A percentile compares a stretch with the other conserved stretches of the same genome.
These are phyloP conservation scores for Habropoda laboriosa DNA, from an alignment of 1,140 invertebrate species.

Conservation along the genomic window DNA sequence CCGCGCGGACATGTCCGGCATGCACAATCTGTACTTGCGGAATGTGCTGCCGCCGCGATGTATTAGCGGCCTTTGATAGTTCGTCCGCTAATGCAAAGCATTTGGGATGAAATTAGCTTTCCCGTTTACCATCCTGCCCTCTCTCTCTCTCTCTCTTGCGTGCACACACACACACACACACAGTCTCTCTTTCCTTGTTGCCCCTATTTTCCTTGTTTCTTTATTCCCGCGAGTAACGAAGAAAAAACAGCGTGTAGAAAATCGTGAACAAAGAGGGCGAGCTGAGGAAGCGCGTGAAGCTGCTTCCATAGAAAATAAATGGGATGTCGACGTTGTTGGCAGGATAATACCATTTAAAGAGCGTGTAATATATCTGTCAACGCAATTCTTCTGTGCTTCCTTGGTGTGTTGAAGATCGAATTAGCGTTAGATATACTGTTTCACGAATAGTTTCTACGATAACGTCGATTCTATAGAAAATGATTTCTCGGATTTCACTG, in stretches of 20 bases:
- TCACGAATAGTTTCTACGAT: too few relatives aligned
- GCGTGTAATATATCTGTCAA: too few relatives aligned
- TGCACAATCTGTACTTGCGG: constrained; percentile 58
- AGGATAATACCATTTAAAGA: not conserved
- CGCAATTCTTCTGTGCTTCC: too few relatives aligned
- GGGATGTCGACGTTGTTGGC: not conserved
- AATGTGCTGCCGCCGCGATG: constrained; percentile 65
- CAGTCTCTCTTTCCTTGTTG: not conserved
- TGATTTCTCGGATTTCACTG: too few relatives aligned
- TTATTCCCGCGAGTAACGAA: constrained; percentile 9
- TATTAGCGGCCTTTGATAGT: constrained; percentile 73
- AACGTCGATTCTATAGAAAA: too few relatives aligned
- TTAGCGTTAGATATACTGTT: too few relatives aligned
- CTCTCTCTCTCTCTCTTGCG: not conserved
- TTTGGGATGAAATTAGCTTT: constrained; percentile 67
- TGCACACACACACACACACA: too few relatives aligned
- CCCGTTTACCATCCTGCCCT: not conserved
- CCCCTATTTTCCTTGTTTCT: not conserved
- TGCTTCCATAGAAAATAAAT: not conserved
- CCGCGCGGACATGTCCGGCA: constrained; percentile 66
- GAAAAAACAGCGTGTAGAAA: not conserved
- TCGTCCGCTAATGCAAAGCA: constrained; percentile 58
- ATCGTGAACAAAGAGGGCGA: not conserved
- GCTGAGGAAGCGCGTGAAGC: not conserved
- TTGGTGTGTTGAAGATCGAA: too few relatives aligned